Base-by-base conservation (phyloP, 64 coral and sea anemone genomes). In the Pachyseris speciosa region DNA sequence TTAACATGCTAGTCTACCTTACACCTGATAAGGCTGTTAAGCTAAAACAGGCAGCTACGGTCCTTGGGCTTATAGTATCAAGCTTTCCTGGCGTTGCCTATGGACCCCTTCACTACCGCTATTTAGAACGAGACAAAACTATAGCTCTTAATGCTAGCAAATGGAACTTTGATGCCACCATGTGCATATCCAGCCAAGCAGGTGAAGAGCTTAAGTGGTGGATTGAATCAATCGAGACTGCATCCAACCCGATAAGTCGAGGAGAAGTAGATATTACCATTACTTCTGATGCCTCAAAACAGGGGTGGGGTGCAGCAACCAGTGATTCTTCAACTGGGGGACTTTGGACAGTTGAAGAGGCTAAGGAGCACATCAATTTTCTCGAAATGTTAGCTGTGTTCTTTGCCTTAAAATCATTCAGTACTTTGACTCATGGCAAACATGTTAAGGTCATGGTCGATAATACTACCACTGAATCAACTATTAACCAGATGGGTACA, bases 381-480 rank as follows among this genome's bases (percentile, higher is more conserved):
- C 27, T 89, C 36, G 87, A 89, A 64, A 44, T 89, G 37, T n/a
- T 60, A 45, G 87, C 87, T 89, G 87, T 74, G 37, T 64, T 89
- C 10, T 78, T 89, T 78, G 87, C 72, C 87, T 89, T 65, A 31
- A 89, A 60, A 74, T 64, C 72, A 42, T 89, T 89, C 40, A 19
- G 48, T 27, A 63, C 30, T 22, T 33, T 28, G 13, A 45, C 39
- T 30, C 69, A 10, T 45, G 43, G 43, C 43, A 93, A 68, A 30
- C 81, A 93, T 86, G 91, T 93, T 8, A 60, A 80, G 43, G 25
- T 94, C 40, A 86, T 87, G 83, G 38, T 94, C n/a, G 91, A 94
- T 41, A 94, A 94, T 68, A 94, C 84, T 16, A 87, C 84, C 26
- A 78, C 84, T 50, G 84, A 69, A 15, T 63, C 84, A 10, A 78